These are phyloP conservation scores for Podarcis lilfordi DNA, from an alignment of 2,797 vertebrate species.

Conservation along the genomic window DNA sequence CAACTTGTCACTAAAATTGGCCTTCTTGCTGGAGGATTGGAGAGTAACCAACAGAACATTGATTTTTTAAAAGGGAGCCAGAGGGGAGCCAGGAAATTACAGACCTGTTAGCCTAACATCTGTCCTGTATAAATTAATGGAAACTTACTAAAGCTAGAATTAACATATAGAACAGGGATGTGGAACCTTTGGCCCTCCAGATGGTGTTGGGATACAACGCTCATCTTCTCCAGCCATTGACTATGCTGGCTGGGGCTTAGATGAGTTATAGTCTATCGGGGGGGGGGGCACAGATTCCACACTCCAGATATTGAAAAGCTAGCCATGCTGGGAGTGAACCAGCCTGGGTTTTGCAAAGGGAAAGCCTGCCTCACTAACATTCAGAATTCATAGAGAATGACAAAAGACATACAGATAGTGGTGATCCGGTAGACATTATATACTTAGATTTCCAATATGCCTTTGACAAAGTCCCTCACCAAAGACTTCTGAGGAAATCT, in stretches of 20 bases:
- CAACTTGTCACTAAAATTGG: constrained; percentile 15
- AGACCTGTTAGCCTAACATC: background rate
- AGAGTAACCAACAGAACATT: constrained; percentile 7
- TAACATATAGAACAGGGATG: background rate
- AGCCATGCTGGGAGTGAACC: background rate
- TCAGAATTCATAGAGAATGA: background rate
- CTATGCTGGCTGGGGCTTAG: too few species aligned
- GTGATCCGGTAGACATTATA: background rate
- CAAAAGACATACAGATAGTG: background rate
- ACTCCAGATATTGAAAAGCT: background rate
- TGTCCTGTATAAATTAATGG: constrained; percentile 15
- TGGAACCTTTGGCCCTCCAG: background rate
- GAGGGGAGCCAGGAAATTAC: constrained; percentile 7
- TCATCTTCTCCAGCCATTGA: background rate
- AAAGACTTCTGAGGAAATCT: too few species aligned
- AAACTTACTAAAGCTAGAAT: constrained; percentile 6
- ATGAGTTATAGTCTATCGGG: background rate
- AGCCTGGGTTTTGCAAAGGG: background rate
- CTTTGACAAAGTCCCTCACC: too few species aligned
- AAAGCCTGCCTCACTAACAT: background rate
- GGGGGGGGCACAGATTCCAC: background rate
- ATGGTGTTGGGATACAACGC: background rate
- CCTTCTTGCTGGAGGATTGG: background rate
- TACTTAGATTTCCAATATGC: background rate
- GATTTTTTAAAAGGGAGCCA: constrained; percentile 17